These are phyloP conservation scores for Icerya purchasi DNA, from an alignment of 2,888 invertebrate genomes.

Conservation along the genomic window DNA sequence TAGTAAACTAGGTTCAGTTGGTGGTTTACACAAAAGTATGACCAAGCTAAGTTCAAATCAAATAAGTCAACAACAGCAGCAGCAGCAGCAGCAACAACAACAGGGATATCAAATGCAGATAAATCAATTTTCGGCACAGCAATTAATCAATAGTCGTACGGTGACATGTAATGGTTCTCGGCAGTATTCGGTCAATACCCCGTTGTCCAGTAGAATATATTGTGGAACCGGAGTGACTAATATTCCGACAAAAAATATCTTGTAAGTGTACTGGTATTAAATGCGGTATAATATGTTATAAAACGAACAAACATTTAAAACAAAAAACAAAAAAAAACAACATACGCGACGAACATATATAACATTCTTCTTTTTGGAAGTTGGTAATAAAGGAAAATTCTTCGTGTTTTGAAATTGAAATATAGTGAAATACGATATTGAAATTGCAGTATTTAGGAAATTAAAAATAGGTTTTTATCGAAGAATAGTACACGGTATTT, in stretches of 20 bases:
- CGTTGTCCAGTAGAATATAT: conserved; percentile 3
- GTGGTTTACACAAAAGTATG: conserved; percentile 63
- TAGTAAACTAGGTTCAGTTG: conserved; percentile 37
- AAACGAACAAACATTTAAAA: too few relatives aligned
- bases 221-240: conserved; percentile 37
- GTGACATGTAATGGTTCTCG: conserved; percentile 7
- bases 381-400: too few relatives aligned
- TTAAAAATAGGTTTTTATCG: too few relatives aligned
- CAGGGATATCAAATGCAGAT: conserved; percentile 17
- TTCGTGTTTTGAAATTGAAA: too few relatives aligned
- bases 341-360: too few relatives aligned
- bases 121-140: background rate
- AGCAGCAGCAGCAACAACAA: conserved; percentile 14
- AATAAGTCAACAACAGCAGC: conserved; percentile 34
- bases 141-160: conserved; percentile 5
- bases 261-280: conserved; percentile 10
- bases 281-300: too few relatives aligned
- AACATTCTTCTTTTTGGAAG: too few relatives aligned
- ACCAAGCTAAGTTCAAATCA: conserved; percentile 56
- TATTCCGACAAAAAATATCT: conserved; percentile 12
- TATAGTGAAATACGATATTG: too few relatives aligned
- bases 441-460: too few relatives aligned
- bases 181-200: conserved; percentile 17
- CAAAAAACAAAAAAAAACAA: too few relatives aligned
- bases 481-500: too few relatives aligned